Evolutionary conservation across 2,888 invertebrate genomes (phyloP).

Genomic region (Sylvicola cinctus): DNA sequence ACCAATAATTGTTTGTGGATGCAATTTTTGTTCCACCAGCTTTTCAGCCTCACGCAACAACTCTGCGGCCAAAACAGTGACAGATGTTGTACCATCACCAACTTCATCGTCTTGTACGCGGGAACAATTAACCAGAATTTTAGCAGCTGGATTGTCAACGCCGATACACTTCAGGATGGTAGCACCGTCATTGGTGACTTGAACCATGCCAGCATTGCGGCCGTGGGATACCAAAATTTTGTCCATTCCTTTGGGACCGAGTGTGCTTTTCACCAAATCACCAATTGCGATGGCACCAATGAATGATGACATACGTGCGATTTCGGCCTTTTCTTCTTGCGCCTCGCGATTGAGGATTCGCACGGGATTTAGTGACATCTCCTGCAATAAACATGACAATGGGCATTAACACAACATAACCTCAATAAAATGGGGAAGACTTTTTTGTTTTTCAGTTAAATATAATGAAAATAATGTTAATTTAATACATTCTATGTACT

Average conservation of each 20-base stretch:
- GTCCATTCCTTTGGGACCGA: constrained; percentile 99
- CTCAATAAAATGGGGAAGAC: too few relatives aligned
- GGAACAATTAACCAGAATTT: constrained; percentile 96
- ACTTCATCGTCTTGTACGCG: constrained; percentile 98
- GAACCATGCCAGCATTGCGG: constrained; percentile 61
- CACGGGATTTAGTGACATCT: constrained; percentile 83
- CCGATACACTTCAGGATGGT: constrained; percentile 93
- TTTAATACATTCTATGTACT: too few relatives aligned
- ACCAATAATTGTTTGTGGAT: constrained; percentile 92
- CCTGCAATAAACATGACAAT: constrained; percentile 11
- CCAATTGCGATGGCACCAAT: constrained; percentile 98
- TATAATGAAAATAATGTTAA: too few relatives aligned
- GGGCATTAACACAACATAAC: too few relatives aligned
- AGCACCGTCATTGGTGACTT: constrained; percentile 98
- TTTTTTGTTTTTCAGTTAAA: too few relatives aligned
- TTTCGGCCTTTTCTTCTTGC: constrained; percentile 94
- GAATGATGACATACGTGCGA: constrained; percentile 92
- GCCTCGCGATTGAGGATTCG: constrained; percentile 89
- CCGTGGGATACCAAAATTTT: constrained; percentile 70
- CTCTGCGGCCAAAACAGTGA: constrained; percentile 81
- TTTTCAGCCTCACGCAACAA: constrained; percentile 88
- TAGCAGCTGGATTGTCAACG: constrained; percentile 97
- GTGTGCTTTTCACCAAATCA: constrained; percentile 91
- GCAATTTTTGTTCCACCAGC: constrained; percentile 79
- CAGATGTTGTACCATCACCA: constrained; percentile 99